Conservation (phyloP, 2,888 invertebrate species). For the Metellina segmentata region DNA sequence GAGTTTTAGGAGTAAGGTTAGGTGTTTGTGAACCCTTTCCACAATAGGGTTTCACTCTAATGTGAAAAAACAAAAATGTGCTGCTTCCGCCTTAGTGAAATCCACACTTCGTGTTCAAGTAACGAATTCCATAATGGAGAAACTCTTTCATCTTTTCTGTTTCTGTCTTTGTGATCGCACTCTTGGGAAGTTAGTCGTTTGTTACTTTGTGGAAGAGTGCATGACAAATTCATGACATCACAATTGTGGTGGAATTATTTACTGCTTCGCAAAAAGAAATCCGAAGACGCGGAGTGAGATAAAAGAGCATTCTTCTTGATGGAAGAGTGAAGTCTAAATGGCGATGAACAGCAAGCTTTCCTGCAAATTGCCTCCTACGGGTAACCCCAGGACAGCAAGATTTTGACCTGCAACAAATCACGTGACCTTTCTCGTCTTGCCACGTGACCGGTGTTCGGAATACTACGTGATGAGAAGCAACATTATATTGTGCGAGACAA, state of each 20-base stretch:
- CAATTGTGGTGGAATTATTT: neutral
- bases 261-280: neutral
- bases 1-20: too few species aligned
- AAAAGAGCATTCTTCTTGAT: neutral
- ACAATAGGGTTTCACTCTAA: neutral
- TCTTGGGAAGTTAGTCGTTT: too few species aligned
- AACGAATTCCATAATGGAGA: neutral
- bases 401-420: slow-evolving; percentile 44
- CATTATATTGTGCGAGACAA: too few species aligned
- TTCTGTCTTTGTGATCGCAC: neutral
- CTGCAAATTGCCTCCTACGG: neutral
- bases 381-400: neutral
- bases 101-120: neutral
- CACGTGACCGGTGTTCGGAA: slow-evolving; percentile 44
- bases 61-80: neutral
- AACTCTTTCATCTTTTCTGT: neutral
- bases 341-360: neutral
- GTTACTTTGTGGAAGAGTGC: neutral
- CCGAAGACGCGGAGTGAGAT: neutral
- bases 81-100: neutral
- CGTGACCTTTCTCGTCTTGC: slow-evolving; percentile 29
- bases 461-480: neutral
- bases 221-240: neutral
- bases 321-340: neutral
- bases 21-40: neutral